Conservation (phyloP, 92 coral and sea anemone genomes). For the Pocillopora meandrina region DNA sequence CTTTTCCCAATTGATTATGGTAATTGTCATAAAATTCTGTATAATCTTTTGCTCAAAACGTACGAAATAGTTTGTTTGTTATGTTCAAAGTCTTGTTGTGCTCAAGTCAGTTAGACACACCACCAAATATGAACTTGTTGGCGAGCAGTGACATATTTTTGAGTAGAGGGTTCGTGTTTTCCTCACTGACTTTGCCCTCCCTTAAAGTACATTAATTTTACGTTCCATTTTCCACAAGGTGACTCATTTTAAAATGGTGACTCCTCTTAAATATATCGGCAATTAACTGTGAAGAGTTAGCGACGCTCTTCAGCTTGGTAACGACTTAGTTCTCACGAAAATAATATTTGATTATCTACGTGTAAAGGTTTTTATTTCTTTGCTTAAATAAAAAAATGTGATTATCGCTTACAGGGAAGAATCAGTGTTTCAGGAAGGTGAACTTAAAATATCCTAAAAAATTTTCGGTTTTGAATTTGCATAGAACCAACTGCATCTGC, state of each 20-base stretch:
- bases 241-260: not conserved
- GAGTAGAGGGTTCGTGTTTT: too few relatives aligned
- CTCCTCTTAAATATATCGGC: not conserved
- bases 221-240: not conserved
- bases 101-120: too few relatives aligned
- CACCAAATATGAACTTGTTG: too few relatives aligned
- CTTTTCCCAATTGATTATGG: too few relatives aligned
- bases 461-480: slow-evolving; percentile 10
- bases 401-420: not conserved
- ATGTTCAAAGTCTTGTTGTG: too few relatives aligned
- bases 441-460: not conserved
- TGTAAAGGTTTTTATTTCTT: too few relatives aligned
- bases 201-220: not conserved
- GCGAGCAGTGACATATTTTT: too few relatives aligned
- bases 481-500: not conserved
- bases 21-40: too few relatives aligned
- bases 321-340: not conserved
- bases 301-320: not conserved
- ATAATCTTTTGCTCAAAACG: too few relatives aligned
- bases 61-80: too few relatives aligned
- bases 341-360: too few relatives aligned
- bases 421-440: not conserved
- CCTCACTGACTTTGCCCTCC: not conserved
- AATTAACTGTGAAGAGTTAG: not conserved
- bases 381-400: not conserved